phyloP scores from a whole-genome alignment of 1,140 invertebrate species.

The Catajapyx aquilonaris region DNA sequence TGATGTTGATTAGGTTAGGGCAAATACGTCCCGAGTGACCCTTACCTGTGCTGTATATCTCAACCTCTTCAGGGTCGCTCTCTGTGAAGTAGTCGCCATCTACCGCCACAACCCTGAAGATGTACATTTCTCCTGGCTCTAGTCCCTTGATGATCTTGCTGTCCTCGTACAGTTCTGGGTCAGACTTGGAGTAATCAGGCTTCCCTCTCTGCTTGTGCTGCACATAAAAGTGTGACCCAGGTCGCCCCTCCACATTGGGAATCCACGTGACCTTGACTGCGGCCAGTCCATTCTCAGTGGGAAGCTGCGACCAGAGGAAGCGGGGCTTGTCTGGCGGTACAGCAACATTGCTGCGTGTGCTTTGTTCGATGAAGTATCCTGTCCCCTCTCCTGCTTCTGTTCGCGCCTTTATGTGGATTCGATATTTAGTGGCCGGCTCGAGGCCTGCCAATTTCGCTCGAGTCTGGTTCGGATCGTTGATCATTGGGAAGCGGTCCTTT shows the following conservation, averaged over 20 bases:
- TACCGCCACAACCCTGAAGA: constrained; percentile 75
- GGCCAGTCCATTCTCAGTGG: constrained; percentile 46
- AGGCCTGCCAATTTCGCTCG: constrained; percentile 66
- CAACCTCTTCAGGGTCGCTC: constrained; percentile 51
- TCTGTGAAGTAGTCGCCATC: constrained; percentile 58
- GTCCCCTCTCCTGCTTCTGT: constrained; percentile 67
- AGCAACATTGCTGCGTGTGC: constrained; percentile 32
- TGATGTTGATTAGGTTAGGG: too few relatives aligned
- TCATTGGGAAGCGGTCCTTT: constrained; percentile 48
- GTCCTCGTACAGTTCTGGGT: constrained; percentile 46
- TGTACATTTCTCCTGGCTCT: constrained; percentile 63
- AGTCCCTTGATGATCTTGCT: constrained; percentile 53
- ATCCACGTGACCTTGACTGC: constrained; percentile 62
- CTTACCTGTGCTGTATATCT: too few relatives aligned
- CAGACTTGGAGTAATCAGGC: constrained; percentile 33
- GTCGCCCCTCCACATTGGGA: constrained; percentile 43
- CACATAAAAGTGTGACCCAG: constrained; percentile 72
- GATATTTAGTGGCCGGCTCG: constrained; percentile 66
- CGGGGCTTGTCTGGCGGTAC: constrained; percentile 48
- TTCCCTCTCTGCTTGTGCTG: constrained; percentile 34
- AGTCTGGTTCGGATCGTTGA: constrained; percentile 49
- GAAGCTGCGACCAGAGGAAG: constrained; percentile 44
- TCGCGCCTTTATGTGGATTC: constrained; percentile 58
- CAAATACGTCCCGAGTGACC: too few relatives aligned
- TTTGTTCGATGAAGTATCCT: constrained; percentile 57